These are phyloP conservation scores for Craniophora ligustri DNA, from an alignment of 2,888 invertebrate genomes.

Conservation along the genomic window DNA sequence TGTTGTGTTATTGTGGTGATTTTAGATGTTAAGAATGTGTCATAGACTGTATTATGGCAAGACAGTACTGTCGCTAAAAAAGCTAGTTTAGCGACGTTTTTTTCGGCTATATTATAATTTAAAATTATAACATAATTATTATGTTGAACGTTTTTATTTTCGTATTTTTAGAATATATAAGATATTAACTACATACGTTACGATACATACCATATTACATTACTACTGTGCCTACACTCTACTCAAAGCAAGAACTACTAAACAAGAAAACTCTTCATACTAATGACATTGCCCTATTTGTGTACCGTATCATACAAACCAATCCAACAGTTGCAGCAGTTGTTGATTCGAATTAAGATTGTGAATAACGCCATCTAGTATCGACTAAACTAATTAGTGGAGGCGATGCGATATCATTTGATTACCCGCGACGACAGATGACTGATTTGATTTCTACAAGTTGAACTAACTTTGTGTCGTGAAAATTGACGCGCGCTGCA, in stretches of 20 bases:
- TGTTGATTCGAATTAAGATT: slow-evolving; percentile 58
- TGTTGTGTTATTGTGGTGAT: neutral
- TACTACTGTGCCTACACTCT: neutral
- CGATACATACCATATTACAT: neutral
- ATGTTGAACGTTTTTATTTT: too few relatives aligned
- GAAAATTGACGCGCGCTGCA: slow-evolving; percentile 66
- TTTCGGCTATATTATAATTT: too few relatives aligned
- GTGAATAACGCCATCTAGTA: slow-evolving; percentile 66
- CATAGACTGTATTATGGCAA: too few relatives aligned
- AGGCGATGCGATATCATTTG: slow-evolving; percentile 82
- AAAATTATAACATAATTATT: too few relatives aligned
- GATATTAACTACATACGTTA: too few relatives aligned
- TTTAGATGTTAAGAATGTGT: neutral
- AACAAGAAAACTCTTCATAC: slow-evolving; percentile 7
- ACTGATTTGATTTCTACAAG: slow-evolving; percentile 76
- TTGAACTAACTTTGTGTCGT: slow-evolving; percentile 74
- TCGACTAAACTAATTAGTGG: slow-evolving; percentile 79
- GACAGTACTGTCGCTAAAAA: too few relatives aligned
- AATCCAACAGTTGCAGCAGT: slow-evolving; percentile 42
- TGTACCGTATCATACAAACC: slow-evolving; percentile 43
- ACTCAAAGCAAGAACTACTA: neutral
- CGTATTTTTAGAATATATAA: too few relatives aligned
- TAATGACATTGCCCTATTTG: slow-evolving; percentile 33
- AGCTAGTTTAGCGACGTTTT: too few relatives aligned
- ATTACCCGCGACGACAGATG: slow-evolving; percentile 79